Evolutionary conservation across 2,113 vertebrate species (phyloP).

Genomic region (Anguilla japonica): DNA sequence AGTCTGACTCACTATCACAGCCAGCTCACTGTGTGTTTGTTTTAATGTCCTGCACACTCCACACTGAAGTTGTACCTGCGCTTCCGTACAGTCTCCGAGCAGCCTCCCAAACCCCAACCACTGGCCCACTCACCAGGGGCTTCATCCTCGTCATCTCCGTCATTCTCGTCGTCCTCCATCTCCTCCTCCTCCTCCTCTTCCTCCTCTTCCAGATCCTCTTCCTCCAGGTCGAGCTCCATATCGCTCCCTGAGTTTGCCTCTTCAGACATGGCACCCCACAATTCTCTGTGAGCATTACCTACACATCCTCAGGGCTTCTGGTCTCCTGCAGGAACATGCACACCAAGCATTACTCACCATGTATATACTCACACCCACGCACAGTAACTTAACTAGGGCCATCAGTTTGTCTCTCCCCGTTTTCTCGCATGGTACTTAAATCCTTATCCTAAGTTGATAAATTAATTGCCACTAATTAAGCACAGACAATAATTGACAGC

Average conservation of each 20-base stretch:
- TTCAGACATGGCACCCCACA: constrained; percentile 92
- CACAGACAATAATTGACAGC: too few relatives aligned
- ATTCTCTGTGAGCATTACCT: constrained; percentile 88
- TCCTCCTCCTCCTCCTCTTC: constrained; percentile 81
- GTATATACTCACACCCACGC: not conserved
- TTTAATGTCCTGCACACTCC: not conserved
- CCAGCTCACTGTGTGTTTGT: not conserved
- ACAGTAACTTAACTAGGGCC: not conserved
- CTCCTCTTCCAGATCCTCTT: constrained; percentile 88
- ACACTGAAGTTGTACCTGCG: too few relatives aligned
- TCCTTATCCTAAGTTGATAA: too few relatives aligned
- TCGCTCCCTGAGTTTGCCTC: constrained; percentile 97
- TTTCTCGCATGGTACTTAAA: too few relatives aligned
- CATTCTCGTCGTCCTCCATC: constrained; percentile 78
- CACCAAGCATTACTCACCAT: not conserved
- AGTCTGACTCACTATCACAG: not conserved
- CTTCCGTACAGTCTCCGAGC: too few relatives aligned
- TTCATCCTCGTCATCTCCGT: constrained; percentile 82
- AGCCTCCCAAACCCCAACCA: too few relatives aligned
- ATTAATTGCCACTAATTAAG: too few relatives aligned
- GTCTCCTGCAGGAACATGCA: constrained; percentile 22
- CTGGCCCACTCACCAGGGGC: constrained; percentile 70
- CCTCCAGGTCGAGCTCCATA: constrained; percentile 91
- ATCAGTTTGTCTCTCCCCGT: too few relatives aligned
- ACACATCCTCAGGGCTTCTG: constrained; percentile 76